phyloP scores from a whole-genome alignment of 2,113 vertebrate genomes.

The Erythrocebus patas region DNA sequence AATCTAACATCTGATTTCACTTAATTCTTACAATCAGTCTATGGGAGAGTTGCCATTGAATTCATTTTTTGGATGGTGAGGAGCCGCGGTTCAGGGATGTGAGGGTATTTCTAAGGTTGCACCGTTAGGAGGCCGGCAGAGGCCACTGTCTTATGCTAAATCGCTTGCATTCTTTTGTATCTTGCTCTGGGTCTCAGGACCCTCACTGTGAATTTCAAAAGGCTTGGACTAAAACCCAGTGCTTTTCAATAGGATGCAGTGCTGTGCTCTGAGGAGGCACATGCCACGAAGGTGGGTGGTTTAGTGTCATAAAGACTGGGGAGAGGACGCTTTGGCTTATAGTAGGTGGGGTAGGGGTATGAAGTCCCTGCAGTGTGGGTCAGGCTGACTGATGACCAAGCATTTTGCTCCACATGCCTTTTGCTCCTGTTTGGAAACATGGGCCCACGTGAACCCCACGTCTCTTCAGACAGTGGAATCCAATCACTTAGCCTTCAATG shows the following conservation, averaged over 20 bases:
- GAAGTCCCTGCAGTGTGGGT: neutral
- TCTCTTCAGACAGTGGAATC: neutral
- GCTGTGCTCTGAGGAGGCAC: neutral
- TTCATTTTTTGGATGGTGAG: neutral
- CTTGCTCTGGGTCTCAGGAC: neutral
- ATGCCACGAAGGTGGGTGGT: neutral
- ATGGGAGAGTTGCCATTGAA: neutral
- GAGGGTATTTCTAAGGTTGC: neutral
- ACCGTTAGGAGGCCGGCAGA: neutral
- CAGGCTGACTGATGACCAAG: fast-evolving
- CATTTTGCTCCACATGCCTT: neutral
- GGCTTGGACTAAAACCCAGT: neutral
- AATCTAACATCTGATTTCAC: neutral
- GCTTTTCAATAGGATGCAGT: neutral
- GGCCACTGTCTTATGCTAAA: neutral
- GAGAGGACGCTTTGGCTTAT: neutral
- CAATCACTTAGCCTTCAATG: neutral
- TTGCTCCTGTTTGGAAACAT: neutral
- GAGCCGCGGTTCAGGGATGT: fast-evolving
- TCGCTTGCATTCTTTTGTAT: neutral
- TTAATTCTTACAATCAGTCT: neutral
- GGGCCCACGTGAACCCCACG: too few relatives aligned
- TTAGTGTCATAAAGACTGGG: neutral
- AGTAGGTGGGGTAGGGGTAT: too few relatives aligned
- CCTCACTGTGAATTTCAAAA: neutral